Percentiles rank a stretch among this genome's conserved stretches.
Evolutionary conservation across 1,140 invertebrate species (phyloP).

Genomic region (Charaxes varanes): DNA sequence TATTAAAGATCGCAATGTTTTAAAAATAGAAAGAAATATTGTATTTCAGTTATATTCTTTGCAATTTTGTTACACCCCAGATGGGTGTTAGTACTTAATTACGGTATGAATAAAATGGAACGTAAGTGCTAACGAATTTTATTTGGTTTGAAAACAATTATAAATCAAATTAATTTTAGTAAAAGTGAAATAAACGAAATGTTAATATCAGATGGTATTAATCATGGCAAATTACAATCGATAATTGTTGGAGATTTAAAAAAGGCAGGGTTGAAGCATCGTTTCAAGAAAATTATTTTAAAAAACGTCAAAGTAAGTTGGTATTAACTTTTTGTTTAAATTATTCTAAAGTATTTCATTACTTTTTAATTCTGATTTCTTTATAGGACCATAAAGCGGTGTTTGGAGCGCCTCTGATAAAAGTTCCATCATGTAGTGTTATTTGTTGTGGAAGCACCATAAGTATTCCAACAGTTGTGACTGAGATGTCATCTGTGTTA

Average conservation of each 20-base stretch:
- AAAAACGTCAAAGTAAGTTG: conserved; percentile 72
- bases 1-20: too few relatives aligned
- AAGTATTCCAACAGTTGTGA: conserved; percentile 84
- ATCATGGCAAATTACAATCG: conserved; percentile 78
- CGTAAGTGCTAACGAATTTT: too few relatives aligned
- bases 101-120: too few relatives aligned
- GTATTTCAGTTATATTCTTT: too few relatives aligned
- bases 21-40: too few relatives aligned
- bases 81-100: too few relatives aligned
- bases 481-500: conserved; percentile 81
- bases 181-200: conserved; percentile 60
- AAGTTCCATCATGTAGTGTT: conserved; percentile 72
- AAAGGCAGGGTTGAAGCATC: conserved; percentile 78
- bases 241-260: conserved; percentile 76
- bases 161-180: too few relatives aligned
- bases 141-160: too few relatives aligned
- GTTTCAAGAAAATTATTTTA: conserved; percentile 76
- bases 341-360: too few relatives aligned
- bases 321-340: conserved; percentile 3
- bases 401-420: conserved; percentile 77
- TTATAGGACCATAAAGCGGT: conserved; percentile 71
- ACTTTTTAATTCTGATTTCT: conserved; percentile 19
- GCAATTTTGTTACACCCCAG: too few relatives aligned
- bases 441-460: conserved; percentile 78
- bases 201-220: conserved; percentile 79